Percentiles rank a stretch among this genome's conserved stretches.
These are phyloP conservation scores for Macrobrachium rosenbergii DNA, from an alignment of 1,140 invertebrate species.

Conservation along the genomic window DNA sequence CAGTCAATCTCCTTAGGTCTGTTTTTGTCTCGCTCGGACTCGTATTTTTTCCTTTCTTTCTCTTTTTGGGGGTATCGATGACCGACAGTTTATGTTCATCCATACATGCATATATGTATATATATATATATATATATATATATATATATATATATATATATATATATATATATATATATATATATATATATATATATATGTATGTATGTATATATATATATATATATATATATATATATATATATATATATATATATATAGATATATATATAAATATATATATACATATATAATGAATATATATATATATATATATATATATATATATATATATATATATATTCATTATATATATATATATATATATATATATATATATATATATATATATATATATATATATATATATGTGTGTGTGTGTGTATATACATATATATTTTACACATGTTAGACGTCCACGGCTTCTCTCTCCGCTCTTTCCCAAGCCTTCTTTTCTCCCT, in stretches of 20 bases:
- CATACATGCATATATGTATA: neutral
- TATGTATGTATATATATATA: slow-evolving; percentile 16
- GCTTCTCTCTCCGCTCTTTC: neutral
- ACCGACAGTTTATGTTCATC: neutral
- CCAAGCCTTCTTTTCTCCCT: neutral
- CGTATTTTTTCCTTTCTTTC: neutral
- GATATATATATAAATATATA: neutral
- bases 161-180: neutral
- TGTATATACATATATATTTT: slow-evolving; percentile 3
- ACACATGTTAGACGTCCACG: neutral
- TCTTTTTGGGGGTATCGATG: no score
- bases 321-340: slow-evolving; percentile 21
- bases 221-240: slow-evolving; percentile 21
- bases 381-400: slow-evolving; percentile 5
- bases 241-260: neutral
- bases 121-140: neutral
- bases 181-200: neutral
- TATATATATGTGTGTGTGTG: neutral
- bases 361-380: slow-evolving; percentile 15
- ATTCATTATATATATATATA: slow-evolving; percentile 5
- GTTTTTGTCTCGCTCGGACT: neutral
- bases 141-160: neutral
- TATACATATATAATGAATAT: slow-evolving; percentile 20
- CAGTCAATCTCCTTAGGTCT: neutral
- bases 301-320: slow-evolving; percentile 27